Conservation (phyloP, 2,797 vertebrate species). For the Geotria australis region DNA sequence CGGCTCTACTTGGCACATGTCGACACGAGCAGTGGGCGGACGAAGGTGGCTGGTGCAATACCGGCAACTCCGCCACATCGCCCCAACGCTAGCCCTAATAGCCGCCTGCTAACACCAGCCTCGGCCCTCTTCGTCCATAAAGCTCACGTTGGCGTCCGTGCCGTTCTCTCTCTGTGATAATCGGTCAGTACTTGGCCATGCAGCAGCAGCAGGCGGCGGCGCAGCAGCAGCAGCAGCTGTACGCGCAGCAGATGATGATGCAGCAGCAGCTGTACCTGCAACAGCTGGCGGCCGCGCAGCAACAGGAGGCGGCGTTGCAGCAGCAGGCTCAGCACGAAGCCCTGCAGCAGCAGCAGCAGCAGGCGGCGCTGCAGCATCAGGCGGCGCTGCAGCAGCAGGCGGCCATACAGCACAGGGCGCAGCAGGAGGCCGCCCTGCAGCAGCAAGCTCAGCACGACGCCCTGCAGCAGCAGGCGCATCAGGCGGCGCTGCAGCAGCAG, state of each 20-base stretch:
- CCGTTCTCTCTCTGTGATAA: background rate
- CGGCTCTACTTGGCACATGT: too few species aligned
- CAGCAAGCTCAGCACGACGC: too few species aligned
- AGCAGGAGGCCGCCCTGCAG: too few species aligned
- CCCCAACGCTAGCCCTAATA: too few species aligned
- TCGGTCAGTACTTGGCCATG: background rate
- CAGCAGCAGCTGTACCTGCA: slow-evolving; percentile 10
- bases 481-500: background rate
- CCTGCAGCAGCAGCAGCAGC: slow-evolving; percentile 73
- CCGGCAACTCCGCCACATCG: too few species aligned
- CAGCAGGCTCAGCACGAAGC: slow-evolving; percentile 25
- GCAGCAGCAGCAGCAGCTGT: too few species aligned
- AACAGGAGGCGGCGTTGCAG: slow-evolving; percentile 23
- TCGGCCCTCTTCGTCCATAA: background rate
- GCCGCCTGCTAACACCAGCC: too few species aligned
- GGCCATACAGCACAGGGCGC: too few species aligned
- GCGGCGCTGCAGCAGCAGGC: slow-evolving; percentile 6
- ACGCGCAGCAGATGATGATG: slow-evolving; percentile 5
- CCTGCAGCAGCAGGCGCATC: too few species aligned
- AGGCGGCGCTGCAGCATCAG: slow-evolving; percentile 55
- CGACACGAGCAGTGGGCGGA: too few species aligned
- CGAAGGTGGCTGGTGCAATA: too few species aligned
- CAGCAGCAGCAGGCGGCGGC: background rate
- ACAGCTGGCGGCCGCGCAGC: slow-evolving; percentile 10
- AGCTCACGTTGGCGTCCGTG: background rate